Evolutionary conservation across 2,113 vertebrate genomes (phyloP).

Genomic region (Spea multiplicata): DNA sequence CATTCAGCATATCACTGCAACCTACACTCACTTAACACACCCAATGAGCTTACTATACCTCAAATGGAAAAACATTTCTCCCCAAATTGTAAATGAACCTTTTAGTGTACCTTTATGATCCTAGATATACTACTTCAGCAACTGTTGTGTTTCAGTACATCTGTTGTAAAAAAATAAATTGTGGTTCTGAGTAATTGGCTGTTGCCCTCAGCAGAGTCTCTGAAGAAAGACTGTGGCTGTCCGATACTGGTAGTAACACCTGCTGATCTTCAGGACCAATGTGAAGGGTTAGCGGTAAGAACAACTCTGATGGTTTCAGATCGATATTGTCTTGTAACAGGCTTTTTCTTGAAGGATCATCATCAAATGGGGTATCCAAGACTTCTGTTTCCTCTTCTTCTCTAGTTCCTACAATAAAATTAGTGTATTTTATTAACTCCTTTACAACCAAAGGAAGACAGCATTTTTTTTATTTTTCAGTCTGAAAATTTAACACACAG

Average conservation of each 20-base stretch:
- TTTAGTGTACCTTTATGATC: too few relatives aligned
- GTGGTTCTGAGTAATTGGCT: conserved; percentile 73
- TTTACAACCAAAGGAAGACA: too few relatives aligned
- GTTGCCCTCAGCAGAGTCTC: conserved; percentile 67
- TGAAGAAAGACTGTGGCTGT: conserved; percentile 66
- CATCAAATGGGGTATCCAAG: conserved; percentile 63
- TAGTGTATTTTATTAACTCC: too few relatives aligned
- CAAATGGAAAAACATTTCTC: too few relatives aligned
- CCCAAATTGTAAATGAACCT: too few relatives aligned
- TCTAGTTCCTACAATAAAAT: conserved; percentile 60
- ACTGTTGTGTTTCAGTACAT: conserved; percentile 64
- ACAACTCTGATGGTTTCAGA: conserved; percentile 72
- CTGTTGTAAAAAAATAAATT: conserved; percentile 78
- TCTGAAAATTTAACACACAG: too few relatives aligned
- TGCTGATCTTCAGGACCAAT: conserved; percentile 72
- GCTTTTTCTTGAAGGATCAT: conserved; percentile 67
- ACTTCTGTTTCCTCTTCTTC: conserved; percentile 58
- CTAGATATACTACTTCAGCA: too few relatives aligned
- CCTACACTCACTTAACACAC: too few relatives aligned
- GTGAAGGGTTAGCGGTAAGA: conserved; percentile 69
- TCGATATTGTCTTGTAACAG: conserved; percentile 67
- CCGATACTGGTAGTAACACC: conserved; percentile 69
- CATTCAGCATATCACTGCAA: too few relatives aligned
- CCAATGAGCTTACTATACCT: too few relatives aligned
- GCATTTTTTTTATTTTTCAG: too few relatives aligned